These are phyloP conservation scores for Acomys russatus DNA, from an alignment of 2,797 vertebrate genomes.

Conservation along the genomic window DNA sequence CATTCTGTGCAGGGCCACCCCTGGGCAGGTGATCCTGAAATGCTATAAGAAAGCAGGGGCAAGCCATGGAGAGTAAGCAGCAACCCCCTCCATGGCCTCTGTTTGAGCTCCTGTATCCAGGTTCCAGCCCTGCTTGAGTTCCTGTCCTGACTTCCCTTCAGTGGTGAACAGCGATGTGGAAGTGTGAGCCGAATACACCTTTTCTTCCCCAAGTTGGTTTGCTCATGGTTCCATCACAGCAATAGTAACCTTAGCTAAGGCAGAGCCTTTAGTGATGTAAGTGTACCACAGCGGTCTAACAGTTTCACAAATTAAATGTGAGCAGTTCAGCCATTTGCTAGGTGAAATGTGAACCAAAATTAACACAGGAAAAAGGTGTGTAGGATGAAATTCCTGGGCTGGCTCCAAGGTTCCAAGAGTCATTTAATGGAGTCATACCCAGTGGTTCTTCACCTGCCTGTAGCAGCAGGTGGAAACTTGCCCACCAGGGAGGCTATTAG, in stretches of 20 bases:
- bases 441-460: not conserved
- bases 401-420: not conserved
- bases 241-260: no score
- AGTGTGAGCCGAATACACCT: not conserved
- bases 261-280: not conserved
- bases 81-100: not conserved
- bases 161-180: not conserved
- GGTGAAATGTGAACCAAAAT: not conserved
- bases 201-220: no score
- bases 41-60: not conserved
- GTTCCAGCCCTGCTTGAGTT: not conserved
- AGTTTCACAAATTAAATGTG: conserved; percentile 55
- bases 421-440: not conserved
- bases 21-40: not conserved
- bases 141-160: not conserved
- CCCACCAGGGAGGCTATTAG: not conserved
- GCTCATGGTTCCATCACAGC: not conserved
- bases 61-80: not conserved
- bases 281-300: not conserved
- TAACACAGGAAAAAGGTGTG: not conserved
- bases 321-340: not conserved
- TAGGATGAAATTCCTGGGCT: not conserved
- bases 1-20: not conserved
- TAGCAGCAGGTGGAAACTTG: not conserved
- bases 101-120: not conserved